These are phyloP conservation scores for Adelges cooleyi DNA, from an alignment of 1,140 invertebrate genomes.

Conservation along the genomic window DNA sequence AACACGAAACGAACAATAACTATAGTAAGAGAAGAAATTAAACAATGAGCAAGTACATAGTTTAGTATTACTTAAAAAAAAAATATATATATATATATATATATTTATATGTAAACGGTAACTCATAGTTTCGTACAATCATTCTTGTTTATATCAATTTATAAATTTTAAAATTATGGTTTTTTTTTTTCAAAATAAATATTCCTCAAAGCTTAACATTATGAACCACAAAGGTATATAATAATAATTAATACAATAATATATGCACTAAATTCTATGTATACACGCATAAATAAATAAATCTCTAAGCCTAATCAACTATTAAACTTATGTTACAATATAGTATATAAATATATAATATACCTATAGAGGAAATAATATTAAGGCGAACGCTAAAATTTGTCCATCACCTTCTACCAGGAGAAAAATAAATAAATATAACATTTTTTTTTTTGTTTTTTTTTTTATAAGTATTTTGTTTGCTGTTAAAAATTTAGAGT, in stretches of 20 bases:
- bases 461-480: conserved; percentile 8
- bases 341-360: conserved; percentile 1
- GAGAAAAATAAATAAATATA: conserved; percentile 7
- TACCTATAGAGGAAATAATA: conserved; percentile 17
- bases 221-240: conserved; percentile 29
- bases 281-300: conserved; percentile 27
- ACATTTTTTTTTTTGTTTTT: too few species aligned
- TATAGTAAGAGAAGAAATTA: background rate
- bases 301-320: conserved; percentile 19
- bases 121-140: conserved; percentile 26
- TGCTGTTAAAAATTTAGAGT: background rate
- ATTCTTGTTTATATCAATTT: conserved; percentile 24
- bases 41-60: conserved; percentile 27
- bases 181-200: conserved; percentile 11
- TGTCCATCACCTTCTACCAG: conserved; percentile 28
- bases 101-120: conserved; percentile 21
- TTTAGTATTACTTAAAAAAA: conserved; percentile 25
- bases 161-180: too few species aligned
- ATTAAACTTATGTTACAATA: conserved; percentile 12
- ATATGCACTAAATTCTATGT: conserved; percentile 14
- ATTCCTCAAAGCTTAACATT: conserved; percentile 23
- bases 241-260: too few species aligned
- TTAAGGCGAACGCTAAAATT: conserved; percentile 10
- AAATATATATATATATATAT: too few species aligned
- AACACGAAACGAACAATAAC: conserved; percentile 10